phyloP scores from a whole-genome alignment of 1,140 invertebrate species.

The Diorhabda sublineata region DNA sequence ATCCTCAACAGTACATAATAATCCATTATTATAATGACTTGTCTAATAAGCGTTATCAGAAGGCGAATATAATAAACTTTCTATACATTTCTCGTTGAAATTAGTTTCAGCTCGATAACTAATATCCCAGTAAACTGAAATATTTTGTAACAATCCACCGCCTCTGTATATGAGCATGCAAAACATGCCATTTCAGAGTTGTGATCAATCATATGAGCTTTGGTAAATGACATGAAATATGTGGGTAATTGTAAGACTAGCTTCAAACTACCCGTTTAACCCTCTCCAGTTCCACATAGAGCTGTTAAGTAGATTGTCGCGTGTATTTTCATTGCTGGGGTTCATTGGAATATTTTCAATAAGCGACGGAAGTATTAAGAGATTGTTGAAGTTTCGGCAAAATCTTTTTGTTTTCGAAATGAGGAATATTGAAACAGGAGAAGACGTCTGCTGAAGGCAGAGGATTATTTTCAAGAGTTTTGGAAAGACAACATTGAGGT shows the following conservation, averaged over 20 bases:
- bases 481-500: no score
- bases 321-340: not conserved
- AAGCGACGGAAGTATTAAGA: not conserved
- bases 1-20: no score
- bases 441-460: no score
- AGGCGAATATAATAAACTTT: no score
- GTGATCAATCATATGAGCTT: constrained; percentile 15
- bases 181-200: constrained; percentile 7
- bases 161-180: constrained; percentile 3
- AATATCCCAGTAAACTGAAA: not conserved
- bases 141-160: not conserved
- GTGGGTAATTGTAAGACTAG: constrained; percentile 16
- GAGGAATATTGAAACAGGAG: no score
- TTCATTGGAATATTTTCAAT: not conserved
- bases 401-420: no score
- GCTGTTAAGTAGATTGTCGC: constrained; percentile 14
- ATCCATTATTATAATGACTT: no score
- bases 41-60: no score
- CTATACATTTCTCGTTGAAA: no score
- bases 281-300: not conserved
- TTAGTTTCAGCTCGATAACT: no score
- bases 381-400: not conserved
- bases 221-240: constrained; percentile 15
- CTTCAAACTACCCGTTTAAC: constrained; percentile 9
- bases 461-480: no score